phyloP scores from a whole-genome alignment of 2,113 vertebrate species.

The Xiphias gladius region DNA sequence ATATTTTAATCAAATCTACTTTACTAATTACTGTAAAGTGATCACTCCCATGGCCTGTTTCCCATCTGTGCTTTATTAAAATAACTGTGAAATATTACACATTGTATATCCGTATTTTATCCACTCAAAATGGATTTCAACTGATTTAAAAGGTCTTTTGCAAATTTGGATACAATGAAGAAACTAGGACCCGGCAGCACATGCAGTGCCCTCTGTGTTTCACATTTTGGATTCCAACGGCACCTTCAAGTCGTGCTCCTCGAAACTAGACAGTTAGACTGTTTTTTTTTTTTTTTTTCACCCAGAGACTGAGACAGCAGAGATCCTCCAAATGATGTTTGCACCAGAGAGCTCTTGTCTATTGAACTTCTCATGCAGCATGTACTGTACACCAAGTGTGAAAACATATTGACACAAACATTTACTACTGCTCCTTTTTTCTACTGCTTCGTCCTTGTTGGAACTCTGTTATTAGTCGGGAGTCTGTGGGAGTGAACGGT shows the following conservation, averaged over 20 bases:
- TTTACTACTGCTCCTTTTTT: slow-evolving; percentile 17
- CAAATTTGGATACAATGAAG: slow-evolving; percentile 62
- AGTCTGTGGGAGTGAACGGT: slow-evolving; percentile 54
- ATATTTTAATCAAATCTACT: slow-evolving; percentile 34
- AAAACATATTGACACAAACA: slow-evolving; percentile 30
- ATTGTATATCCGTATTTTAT: slow-evolving; percentile 44
- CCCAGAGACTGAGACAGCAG: slow-evolving; percentile 27
- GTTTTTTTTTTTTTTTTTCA: not conserved
- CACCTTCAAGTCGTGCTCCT: slow-evolving; percentile 49
- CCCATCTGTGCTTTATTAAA: slow-evolving; percentile 29
- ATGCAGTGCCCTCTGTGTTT: slow-evolving; percentile 46
- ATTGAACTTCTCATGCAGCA: slow-evolving; percentile 19
- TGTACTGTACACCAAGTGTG: not conserved
- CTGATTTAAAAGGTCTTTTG: slow-evolving; percentile 63
- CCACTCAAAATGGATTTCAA: slow-evolving; percentile 49
- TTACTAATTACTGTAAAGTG: slow-evolving; percentile 32
- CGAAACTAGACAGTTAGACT: slow-evolving; percentile 22
- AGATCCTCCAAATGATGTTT: slow-evolving; percentile 14
- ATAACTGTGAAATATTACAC: slow-evolving; percentile 39
- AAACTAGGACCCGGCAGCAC: slow-evolving; percentile 66
- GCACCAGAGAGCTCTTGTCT: not conserved
- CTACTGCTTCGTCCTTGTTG: slow-evolving; percentile 47
- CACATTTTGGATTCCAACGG: slow-evolving; percentile 45
- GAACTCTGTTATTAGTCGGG: slow-evolving; percentile 50
- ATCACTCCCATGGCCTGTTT: slow-evolving; percentile 27